Base-by-base conservation (phyloP, 2,797 vertebrate genomes). In the Ambastaia sidthimunki region DNA sequence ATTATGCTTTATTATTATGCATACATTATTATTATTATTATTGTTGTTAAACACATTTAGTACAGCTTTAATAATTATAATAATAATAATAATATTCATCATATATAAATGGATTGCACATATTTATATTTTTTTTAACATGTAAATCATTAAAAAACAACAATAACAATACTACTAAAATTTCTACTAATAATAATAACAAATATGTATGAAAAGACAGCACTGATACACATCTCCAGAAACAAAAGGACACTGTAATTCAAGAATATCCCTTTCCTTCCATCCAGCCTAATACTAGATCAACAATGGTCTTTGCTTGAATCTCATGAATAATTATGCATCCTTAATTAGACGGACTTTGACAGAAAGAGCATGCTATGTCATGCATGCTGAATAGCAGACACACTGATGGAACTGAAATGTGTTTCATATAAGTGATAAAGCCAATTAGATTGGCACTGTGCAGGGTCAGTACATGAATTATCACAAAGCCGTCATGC, bases 261-360 rank as follows among this genome's bases (percentile, higher is more conserved):
- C 63, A 69, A 34, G 54, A 74, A 59, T 50, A 15, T 4, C 1
- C 0, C 1, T 7, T 60, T 62, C n/a, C 44, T 71, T 71, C 25
- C 23, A 13, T 60, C 16, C 1, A 19, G 41, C 19, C 28, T 7
- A 13, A 47, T 21, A 54, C 57, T 34, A 44, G 21, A 62, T 69
- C 31, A 54, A 68, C 23, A 69, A 50, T 37, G 52, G 37, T 9
- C 25, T 47, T 57, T 10, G 44, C 41, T 31, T 70, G 57, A 70
- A 69, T 71, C 72, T 85, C 69, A 55, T 80, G 70, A 73, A 81
- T 81, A 77, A 77, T 78, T 66, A 74, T 47, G 21, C 16, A 50
- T 80, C 21, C 21, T 73, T 82, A 70, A 75, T 83, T 68, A 73
- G 44, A 57, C 55, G 15, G 47, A 41, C 74, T 80, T 72, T 63